These are phyloP conservation scores for Tadarida brasiliensis DNA, from an alignment of 2,797 vertebrate genomes.

Conservation along the genomic window DNA sequence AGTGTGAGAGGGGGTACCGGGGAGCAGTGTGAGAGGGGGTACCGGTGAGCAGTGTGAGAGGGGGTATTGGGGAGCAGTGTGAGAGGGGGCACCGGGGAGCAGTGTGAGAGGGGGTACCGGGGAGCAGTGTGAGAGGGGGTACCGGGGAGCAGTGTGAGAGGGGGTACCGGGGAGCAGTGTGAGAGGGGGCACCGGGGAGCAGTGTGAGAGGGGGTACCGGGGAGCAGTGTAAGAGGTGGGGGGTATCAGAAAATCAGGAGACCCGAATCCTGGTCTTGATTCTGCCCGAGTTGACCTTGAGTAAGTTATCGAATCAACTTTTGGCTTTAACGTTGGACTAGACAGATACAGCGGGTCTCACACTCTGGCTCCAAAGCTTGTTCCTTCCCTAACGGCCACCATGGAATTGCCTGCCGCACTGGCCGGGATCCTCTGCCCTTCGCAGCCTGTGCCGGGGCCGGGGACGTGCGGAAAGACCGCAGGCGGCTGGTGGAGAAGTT, in stretches of 20 bases:
- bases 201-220: too few species aligned
- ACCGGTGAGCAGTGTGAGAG: too few species aligned
- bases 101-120: too few species aligned
- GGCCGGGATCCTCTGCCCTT: not conserved
- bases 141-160: too few species aligned
- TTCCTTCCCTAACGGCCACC: not conserved
- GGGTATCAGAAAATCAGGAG: not conserved
- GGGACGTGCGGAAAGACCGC: not conserved
- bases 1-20: too few species aligned
- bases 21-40: too few species aligned
- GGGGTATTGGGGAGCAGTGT: too few species aligned
- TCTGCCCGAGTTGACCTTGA: not conserved
- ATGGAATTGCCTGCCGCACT: accelerated
- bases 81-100: too few species aligned
- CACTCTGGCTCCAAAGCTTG: not conserved
- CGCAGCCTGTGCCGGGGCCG: not conserved
- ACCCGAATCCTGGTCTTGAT: not conserved
- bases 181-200: too few species aligned
- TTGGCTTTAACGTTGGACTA: not conserved
- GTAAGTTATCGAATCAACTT: not conserved
- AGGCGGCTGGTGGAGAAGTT: not conserved
- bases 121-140: too few species aligned
- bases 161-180: too few species aligned
- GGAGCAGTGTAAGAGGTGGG: too few species aligned
- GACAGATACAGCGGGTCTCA: not conserved